phyloP scores from a whole-genome alignment of 2,797 vertebrate species.

The Cygnus olor region DNA sequence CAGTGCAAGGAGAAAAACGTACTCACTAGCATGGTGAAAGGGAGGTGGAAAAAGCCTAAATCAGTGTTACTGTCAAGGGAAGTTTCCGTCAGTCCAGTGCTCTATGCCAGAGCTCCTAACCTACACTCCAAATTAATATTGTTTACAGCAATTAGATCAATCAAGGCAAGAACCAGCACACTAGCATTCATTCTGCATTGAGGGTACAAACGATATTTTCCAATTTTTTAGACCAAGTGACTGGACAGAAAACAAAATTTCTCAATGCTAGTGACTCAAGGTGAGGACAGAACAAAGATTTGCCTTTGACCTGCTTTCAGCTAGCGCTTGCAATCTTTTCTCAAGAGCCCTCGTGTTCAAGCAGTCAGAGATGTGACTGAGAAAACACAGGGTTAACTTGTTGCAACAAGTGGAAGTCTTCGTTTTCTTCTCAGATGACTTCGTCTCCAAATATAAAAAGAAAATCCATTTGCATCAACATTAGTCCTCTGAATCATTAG shows the following conservation, averaged over 20 bases:
- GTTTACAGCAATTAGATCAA: background rate
- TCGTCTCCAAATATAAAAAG: background rate
- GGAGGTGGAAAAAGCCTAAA: no score
- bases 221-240: background rate
- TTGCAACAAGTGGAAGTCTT: background rate
- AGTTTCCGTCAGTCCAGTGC: background rate
- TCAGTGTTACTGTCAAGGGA: background rate
- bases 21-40: no score
- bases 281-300: background rate
- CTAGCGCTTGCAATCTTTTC: background rate
- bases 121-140: background rate
- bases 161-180: background rate
- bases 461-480: background rate
- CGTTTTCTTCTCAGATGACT: background rate
- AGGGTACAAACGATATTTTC: background rate
- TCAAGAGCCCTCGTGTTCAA: background rate
- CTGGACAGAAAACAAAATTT: background rate
- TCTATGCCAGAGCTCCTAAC: background rate
- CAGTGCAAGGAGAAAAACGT: background rate
- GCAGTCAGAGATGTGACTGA: background rate
- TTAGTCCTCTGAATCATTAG: background rate
- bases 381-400: background rate
- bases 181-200: background rate
- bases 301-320: background rate
- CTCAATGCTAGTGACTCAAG: background rate